phyloP scores from a whole-genome alignment of 2,888 invertebrate species.

The Amitus sp. region DNA sequence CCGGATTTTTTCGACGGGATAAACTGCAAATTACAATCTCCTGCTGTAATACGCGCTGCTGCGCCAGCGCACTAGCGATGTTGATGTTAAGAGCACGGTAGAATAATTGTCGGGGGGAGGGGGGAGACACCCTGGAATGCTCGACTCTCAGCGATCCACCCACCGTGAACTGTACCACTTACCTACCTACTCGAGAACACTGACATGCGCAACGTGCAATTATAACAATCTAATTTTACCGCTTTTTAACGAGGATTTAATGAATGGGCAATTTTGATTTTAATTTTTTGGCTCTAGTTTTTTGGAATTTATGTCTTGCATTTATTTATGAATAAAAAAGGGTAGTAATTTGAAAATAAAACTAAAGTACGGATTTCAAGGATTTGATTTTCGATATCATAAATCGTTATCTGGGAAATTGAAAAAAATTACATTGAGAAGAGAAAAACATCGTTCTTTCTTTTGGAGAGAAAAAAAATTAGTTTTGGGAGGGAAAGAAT shows the following conservation, averaged over 20 bases:
- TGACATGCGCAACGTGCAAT: slow-evolving; percentile 15
- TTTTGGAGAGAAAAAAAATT: no score
- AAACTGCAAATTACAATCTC: no score
- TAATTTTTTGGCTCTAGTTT: not conserved
- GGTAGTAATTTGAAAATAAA: no score
- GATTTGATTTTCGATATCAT: no score
- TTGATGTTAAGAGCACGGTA: slow-evolving; percentile 28
- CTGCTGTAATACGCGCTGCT: slow-evolving; percentile 13
- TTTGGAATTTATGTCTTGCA: slow-evolving; percentile 7
- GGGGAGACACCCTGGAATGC: slow-evolving; percentile 41
- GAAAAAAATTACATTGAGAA: no score
- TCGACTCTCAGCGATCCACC: slow-evolving; percentile 45
- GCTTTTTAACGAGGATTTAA: no score
- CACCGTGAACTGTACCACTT: slow-evolving; percentile 41
- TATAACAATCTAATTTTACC: slow-evolving; percentile 1
- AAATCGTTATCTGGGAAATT: no score
- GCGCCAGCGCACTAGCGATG: slow-evolving; percentile 27
- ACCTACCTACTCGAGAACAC: slow-evolving; percentile 32
- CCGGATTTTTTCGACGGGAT: not conserved
- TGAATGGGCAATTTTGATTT: no score
- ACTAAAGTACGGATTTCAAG: no score
- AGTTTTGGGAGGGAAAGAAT: no score
- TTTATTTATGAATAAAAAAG: no score
- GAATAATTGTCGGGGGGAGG: slow-evolving; percentile 37
- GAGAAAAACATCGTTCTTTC: no score